Conservation (phyloP, 2,888 invertebrate genomes). For the Machimus rusticus region DNA sequence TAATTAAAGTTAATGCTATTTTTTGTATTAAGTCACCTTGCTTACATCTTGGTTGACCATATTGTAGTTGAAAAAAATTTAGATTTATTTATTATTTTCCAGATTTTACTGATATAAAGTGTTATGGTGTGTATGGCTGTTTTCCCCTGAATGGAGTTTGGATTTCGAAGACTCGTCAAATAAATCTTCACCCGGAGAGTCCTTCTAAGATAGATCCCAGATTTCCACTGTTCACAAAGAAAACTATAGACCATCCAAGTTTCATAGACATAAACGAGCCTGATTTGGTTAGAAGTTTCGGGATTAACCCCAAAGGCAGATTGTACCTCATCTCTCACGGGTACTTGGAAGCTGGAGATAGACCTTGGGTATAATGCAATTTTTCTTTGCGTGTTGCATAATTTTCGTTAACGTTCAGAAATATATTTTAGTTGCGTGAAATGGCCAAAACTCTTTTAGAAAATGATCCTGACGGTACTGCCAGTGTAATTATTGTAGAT, state of each 20-base stretch:
- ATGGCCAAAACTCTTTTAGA: conserved; percentile 76
- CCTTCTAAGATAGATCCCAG: conserved; percentile 70
- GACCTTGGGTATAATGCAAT: conserved; percentile 75
- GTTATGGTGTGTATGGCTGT: conserved; percentile 82
- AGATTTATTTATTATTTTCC: background rate
- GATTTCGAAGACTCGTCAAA: conserved; percentile 79
- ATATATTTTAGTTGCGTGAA: conserved; percentile 67
- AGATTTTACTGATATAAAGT: conserved; percentile 55
- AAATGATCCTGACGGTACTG: conserved; percentile 69
- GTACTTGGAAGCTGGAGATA: conserved; percentile 83
- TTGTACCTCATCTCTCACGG: conserved; percentile 85
- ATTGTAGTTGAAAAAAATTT: too few species aligned
- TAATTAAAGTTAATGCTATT: too few species aligned
- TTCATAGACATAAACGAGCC: conserved; percentile 73
- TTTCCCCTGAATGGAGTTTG: conserved; percentile 81
- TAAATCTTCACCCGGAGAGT: conserved; percentile 78
- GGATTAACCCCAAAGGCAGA: conserved; percentile 70
- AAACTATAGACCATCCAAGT: conserved; percentile 65
- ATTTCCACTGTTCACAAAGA: conserved; percentile 67
- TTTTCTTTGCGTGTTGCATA: background rate
- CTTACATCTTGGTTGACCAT: too few species aligned
- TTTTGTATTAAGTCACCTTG: too few species aligned
- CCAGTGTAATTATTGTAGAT: conserved; percentile 81
- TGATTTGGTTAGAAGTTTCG: conserved; percentile 69
- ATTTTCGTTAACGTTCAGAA: conserved; percentile 26